Evolutionary conservation across 1,140 invertebrate genomes (phyloP).

Genomic region (Drosophila tsacasi): DNA sequence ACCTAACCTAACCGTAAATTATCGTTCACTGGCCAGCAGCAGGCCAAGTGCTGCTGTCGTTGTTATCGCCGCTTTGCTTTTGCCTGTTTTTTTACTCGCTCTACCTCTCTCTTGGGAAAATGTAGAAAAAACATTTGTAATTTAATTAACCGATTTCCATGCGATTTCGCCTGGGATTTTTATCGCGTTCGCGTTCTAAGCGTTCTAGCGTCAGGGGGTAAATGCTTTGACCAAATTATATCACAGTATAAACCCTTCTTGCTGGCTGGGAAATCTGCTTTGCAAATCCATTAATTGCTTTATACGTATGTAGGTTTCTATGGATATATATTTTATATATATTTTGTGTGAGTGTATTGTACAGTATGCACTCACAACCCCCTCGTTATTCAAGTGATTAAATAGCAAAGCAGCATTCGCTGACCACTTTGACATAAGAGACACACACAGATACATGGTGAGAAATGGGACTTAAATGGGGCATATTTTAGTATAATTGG

Average conservation of each 20-base stretch:
- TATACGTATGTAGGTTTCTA: not conserved
- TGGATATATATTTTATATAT: constrained; percentile 5
- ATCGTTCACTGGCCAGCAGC: constrained; percentile 30
- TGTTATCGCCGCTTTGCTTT: constrained; percentile 28
- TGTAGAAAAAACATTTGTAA: constrained; percentile 39
- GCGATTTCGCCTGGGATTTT: constrained; percentile 24
- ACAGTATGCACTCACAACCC: not conserved
- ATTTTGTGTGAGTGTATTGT: not conserved
- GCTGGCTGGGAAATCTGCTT: constrained; percentile 38
- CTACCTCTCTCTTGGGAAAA: constrained; percentile 4
- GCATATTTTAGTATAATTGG: not conserved
- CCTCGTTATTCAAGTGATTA: constrained; percentile 36
- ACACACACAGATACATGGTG: constrained; percentile 3
- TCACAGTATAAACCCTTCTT: constrained; percentile 21
- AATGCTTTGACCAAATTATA: constrained; percentile 21
- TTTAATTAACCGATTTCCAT: constrained; percentile 37
- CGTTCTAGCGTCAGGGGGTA: constrained; percentile 1
- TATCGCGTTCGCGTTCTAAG: constrained; percentile 18
- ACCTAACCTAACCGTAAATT: constrained; percentile 53
- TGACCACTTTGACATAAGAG: constrained; percentile 32
- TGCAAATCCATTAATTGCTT: constrained; percentile 40
- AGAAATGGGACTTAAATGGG: not conserved
- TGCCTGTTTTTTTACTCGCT: not conserved
- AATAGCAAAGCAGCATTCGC: constrained; percentile 23
- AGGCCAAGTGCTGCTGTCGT: constrained; percentile 29